A percentile compares a stretch with the other conserved stretches of the same genome.
These are phyloP conservation scores for Novumbra hubbsi DNA, from an alignment of 2,797 vertebrate species.

Conservation along the genomic window DNA sequence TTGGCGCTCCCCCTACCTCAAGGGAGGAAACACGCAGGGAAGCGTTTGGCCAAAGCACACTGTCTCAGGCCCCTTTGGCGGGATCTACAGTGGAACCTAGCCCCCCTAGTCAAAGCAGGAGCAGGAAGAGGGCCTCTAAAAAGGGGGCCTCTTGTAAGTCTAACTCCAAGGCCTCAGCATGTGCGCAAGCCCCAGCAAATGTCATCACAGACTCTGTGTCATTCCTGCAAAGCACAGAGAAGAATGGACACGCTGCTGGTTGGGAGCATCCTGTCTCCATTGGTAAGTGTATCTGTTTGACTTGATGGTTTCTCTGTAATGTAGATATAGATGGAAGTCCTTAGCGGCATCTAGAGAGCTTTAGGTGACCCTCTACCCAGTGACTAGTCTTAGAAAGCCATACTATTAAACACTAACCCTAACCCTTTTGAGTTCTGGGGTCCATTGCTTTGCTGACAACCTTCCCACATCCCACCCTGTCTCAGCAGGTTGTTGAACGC, in stretches of 20 bases:
- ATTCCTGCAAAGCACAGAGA: conserved; percentile 62
- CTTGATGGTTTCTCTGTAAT: too few species aligned
- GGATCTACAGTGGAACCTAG: not conserved
- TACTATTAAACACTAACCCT: too few species aligned
- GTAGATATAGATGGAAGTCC: too few species aligned
- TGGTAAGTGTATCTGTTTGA: conserved; percentile 26
- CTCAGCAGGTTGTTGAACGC: too few species aligned
- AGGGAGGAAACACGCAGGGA: not conserved
- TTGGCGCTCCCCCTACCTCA: conserved; percentile 9
- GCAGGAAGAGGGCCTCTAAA: conserved; percentile 16
- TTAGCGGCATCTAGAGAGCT: too few species aligned
- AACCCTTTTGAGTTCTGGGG: too few species aligned
- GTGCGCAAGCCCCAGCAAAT: not conserved
- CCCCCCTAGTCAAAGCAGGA: not conserved
- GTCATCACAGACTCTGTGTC: conserved; percentile 42
- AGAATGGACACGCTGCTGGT: conserved; percentile 43
- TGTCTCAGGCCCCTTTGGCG: not conserved
- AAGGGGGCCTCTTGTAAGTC: not conserved
- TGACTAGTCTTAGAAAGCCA: too few species aligned
- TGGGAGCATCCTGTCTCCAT: not conserved
- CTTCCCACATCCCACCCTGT: too few species aligned
- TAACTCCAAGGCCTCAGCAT: conserved; percentile 5
- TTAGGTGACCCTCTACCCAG: too few species aligned
- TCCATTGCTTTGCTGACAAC: too few species aligned
- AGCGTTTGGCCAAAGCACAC: not conserved